Base-by-base conservation (phyloP, 2,888 invertebrate genomes). In the Metacarcinus magister region DNA sequence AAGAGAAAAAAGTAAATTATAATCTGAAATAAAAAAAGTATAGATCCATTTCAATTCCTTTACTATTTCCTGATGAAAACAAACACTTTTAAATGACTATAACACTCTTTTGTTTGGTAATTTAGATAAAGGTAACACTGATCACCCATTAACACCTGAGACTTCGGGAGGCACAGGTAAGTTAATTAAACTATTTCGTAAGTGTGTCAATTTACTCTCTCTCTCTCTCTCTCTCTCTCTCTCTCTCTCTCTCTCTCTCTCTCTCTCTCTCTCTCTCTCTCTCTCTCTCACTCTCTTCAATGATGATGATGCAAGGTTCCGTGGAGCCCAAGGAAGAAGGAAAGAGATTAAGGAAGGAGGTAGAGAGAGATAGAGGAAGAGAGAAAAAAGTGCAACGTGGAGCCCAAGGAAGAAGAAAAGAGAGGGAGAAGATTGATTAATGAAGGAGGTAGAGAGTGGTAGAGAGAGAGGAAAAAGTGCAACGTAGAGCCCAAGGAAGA, bases 161-260 rank as follows among this genome's bases (percentile, higher is more conserved):
- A 54, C 19, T 54, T 13, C 0, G 0, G 87, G 19, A 32, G 5
- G 39, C 23, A 28, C 13, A 39, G 87, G n/a, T 89, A 43, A 4
- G 13, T 32, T 89, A 16, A 89, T 89, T 39, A 39, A 8, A 4
- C n/a, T 32, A 39, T 16, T 89, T 19, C 19, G 89, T 43, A 10
- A 32, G 89, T 43, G 23, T 10, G n/a, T 89, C 8, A 44, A 92
- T 46, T 28, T 92, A 23, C 48, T 46, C 92, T 46, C 48, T n/a
- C 46, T n/a, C 92, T 44, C 91, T 44, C 91, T 89, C 87, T 32
- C 87, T 89, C 87, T 89, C 87, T 89, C 39, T 46, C 87, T 39
- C 44, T n/a, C 43, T n/a, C 91, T 44, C 44, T 44, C 91, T 89
- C 32, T 89, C 87, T 87, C 87, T 87, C 39, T 87, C 39, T 39